Evolutionary conservation across 2,888 invertebrate species (phyloP).

Genomic region (Drosophila falleni): DNA sequence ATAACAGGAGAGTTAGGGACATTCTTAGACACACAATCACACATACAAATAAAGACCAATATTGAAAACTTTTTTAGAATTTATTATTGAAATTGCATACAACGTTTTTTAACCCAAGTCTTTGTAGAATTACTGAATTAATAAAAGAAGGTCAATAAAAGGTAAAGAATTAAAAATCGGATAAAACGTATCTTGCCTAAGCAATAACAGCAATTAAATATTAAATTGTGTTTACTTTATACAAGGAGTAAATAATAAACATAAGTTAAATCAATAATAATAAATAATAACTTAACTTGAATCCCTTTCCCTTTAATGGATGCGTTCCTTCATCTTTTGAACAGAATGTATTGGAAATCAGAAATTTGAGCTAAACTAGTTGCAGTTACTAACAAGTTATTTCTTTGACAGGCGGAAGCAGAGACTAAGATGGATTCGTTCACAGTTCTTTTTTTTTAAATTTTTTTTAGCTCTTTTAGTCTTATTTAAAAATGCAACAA

Average conservation of each 20-base stretch:
- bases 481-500: slow-evolving; percentile 76
- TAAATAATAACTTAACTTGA: neutral
- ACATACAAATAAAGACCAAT: slow-evolving; percentile 1
- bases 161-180: no score
- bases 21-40: neutral
- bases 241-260: no score
- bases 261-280: neutral
- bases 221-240: no score
- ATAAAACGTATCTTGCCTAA: no score
- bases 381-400: slow-evolving; percentile 38
- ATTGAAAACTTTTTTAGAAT: neutral
- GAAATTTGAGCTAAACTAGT: slow-evolving; percentile 17
- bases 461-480: neutral
- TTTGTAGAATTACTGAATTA: no score
- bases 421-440: slow-evolving; percentile 52
- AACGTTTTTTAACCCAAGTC: no score
- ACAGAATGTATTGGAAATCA: slow-evolving; percentile 1
- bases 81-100: no score
- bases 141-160: no score
- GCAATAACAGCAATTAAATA: neutral
- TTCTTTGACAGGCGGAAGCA: slow-evolving; percentile 49
- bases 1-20: neutral
- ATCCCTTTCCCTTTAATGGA: neutral
- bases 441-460: neutral
- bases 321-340: neutral